A percentile compares a stretch with the other conserved stretches of the same genome.
Conservation (phyloP, 2,888 invertebrate genomes). For the Aspidiotus rigidus region DNA sequence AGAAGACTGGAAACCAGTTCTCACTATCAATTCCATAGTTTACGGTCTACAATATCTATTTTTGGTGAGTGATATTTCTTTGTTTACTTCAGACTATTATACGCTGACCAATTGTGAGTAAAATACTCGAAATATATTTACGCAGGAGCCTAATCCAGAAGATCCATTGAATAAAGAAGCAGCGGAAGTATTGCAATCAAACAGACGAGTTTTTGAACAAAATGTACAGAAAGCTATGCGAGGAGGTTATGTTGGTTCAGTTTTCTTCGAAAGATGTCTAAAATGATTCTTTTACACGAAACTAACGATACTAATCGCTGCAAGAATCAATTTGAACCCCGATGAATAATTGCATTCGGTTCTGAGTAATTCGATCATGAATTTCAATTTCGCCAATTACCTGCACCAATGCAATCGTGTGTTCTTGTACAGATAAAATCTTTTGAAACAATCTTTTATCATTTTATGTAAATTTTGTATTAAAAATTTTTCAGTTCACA, state of each 20-base stretch:
- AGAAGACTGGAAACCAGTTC: slow-evolving; percentile 98
- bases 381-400: slow-evolving; percentile 10
- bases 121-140: slow-evolving; percentile 29
- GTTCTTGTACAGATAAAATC: not conserved
- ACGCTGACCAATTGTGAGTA: not conserved
- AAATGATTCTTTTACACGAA: slow-evolving; percentile 55
- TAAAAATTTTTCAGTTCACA: too few species aligned
- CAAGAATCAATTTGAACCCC: too few species aligned
- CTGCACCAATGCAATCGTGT: slow-evolving; percentile 20
- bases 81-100: not conserved
- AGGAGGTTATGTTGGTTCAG: slow-evolving; percentile 87
- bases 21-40: slow-evolving; percentile 94
- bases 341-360: too few species aligned
- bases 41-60: slow-evolving; percentile 96
- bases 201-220: slow-evolving; percentile 86
- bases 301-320: not conserved
- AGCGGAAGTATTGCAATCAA: slow-evolving; percentile 90
- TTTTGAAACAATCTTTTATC: too few species aligned
- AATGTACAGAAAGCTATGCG: slow-evolving; percentile 94
- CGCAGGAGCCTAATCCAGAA: slow-evolving; percentile 94
- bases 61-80: slow-evolving; percentile 53
- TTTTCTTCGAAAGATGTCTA: slow-evolving; percentile 91
- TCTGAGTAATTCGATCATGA: not conserved
- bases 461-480: too few species aligned
- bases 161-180: slow-evolving; percentile 98